Evolutionary conservation across 1,140 invertebrate species (phyloP), one percentile per base, ranked within the genome.

Genomic region (Zaprionus taronus): DNA sequence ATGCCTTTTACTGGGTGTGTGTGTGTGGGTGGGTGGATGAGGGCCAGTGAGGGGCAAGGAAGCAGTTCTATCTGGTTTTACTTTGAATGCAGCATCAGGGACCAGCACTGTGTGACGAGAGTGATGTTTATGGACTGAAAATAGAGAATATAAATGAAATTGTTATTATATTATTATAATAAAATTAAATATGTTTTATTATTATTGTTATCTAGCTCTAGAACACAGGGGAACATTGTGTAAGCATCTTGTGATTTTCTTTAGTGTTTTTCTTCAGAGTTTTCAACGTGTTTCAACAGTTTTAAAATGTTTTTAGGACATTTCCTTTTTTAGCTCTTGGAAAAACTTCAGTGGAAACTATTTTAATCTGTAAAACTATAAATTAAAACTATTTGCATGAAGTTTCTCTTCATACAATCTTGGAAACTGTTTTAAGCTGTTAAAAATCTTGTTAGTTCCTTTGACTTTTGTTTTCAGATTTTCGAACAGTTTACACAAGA

Each of bases 1-100:
- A 77, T 63, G 65, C 41, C 56, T 62, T 38, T 53, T 61, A 49
- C 44, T 44, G 12, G 5, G 7, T 3, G 41, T 47, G 41, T 47
- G 14, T 41, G 38, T 41, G 15, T n/a, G 41, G n/a, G n/a, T 47
- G 41, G n/a, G 41, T 9, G 41, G 41, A 1, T 12, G 12, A 20
- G 4, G 1, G 17, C 3, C 5, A 11, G 47, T 1, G 20, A 1
- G 47, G 20, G 20, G 47, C 1, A 20, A 7, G 44, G 17, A 0
- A 11, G 17, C 31, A 34, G 11, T 11, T 14, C 9, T 20, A 11
- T 20, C 20, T 49, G 20, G 47, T 49, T 60, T 14, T 60, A 60
- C 17, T 36, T 15, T n/a, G 14, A 44, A 22, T 61, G 36, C 53
- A 56, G 14, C 26, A 31, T 24, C 36, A 67, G 56, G 65, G 55